A percentile compares a stretch with the other conserved stretches of the same genome.
Conservation (phyloP, 2,113 vertebrate species). For the Corythornis cristatus region DNA sequence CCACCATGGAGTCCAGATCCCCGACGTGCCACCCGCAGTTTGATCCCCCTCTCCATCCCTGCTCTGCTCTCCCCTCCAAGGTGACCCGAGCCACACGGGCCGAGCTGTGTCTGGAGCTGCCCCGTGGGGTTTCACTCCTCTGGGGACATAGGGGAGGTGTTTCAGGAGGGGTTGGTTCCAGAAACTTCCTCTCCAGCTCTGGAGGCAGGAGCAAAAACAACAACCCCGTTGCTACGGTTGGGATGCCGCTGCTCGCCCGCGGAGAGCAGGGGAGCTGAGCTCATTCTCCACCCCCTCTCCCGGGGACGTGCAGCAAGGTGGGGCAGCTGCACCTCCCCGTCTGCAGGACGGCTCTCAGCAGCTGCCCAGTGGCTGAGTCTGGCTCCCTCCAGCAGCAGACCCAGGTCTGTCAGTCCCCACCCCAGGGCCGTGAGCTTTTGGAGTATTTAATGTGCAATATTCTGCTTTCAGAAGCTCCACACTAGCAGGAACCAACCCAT, state of each 20-base stretch:
- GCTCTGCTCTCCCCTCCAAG: neutral
- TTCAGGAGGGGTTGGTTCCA: neutral
- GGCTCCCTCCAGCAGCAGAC: neutral
- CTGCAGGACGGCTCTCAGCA: fast-evolving
- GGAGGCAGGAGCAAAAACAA: neutral
- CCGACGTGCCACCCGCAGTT: neutral
- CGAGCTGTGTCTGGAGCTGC: neutral
- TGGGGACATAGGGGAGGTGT: fast-evolving
- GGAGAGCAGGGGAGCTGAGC: neutral
- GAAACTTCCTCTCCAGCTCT: neutral
- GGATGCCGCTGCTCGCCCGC: neutral
- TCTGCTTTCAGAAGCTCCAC: neutral
- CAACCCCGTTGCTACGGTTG: neutral
- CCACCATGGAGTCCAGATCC: neutral
- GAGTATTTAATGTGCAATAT: neutral
- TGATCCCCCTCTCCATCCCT: neutral
- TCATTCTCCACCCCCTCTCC: constrained; percentile 41
- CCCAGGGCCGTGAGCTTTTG: neutral
- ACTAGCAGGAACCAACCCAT: fast-evolving
- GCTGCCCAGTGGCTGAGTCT: fast-evolving
- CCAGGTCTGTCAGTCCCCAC: neutral
- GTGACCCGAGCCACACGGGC: neutral
- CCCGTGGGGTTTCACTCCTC: fast-evolving
- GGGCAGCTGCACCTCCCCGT: neutral
- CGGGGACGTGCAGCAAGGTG: fast-evolving